Evolutionary conservation across 2,797 vertebrate genomes (phyloP), one percentile per base, ranked within the genome.

Genomic region (Mionectes olivaceus): DNA sequence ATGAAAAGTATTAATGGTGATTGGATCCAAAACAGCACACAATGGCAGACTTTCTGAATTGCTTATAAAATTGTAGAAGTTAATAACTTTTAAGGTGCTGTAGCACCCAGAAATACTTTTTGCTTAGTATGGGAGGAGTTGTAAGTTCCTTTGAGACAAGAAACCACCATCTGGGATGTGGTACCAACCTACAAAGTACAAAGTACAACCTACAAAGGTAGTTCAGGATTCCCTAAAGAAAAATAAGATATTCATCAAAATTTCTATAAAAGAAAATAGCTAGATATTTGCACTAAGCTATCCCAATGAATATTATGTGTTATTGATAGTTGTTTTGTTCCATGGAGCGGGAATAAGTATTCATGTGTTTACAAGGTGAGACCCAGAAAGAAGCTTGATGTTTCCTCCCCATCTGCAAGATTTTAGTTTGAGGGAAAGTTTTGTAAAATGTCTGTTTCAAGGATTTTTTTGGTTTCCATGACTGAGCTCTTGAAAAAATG

Each of bases 351-450:
- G 73, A 85, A 19, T 30, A 47, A 46, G 4, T 89, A 61, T 92
- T 91, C 46, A 25, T 87, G 13, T 92, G 47, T 91, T 86, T 84
- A 13, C 46, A 81, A 75, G 41, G 17, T 59, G 30, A 81, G n/a
- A 28, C 27, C 19, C 19, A 32, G 22, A 47, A 89, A 10, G 13
- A 68, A 35, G 13, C 49, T 91, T 69, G 32, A 61, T 2, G 2
- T 2, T 2, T 9, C 7, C 4, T 83, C 25, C 19, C 30, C 3
- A 61, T 41, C 13, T 25, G 10, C 8, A 30, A 37, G 14, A 57
- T 27, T 81, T 84, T 50, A 49, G 33, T 32, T 56, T 41, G 27
- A 81, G 35, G 43, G 23, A 71, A 87, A n/a, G 13, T 61, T 61
- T 69, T 69, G 16, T 37, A 19, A 76, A 91, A 30, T 56, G 77